Evolutionary conservation across 2,797 vertebrate genomes (phyloP), one percentile per base, ranked within the genome.

Genomic region (Ptychadena robeensis): DNA sequence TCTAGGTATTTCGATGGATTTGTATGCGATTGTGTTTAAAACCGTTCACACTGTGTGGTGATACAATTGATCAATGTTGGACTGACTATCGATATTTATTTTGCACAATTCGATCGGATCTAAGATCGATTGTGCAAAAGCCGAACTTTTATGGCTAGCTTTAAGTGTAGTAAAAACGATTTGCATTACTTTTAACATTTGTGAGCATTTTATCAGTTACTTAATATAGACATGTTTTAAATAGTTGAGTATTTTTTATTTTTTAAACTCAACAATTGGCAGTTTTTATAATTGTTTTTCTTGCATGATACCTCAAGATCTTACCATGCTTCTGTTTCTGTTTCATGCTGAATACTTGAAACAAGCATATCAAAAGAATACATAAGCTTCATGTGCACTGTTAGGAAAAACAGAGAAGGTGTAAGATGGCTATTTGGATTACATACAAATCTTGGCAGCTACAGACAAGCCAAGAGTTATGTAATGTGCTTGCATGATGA

Each of bases 401-500:
- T 68, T 68, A 80, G 40, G 27, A 84, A 73, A 82, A 79, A 83
- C 61, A 83, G 38, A 38, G 32, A 74, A 80, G 70, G 77, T 84
- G 77, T 80, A 53, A 70, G 35, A 80, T 64, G 73, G 53, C 53
- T 80, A 27, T n/a, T 70, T 75, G 72, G 77, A 80, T 80, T 73
- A 74, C 70, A 80, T 38, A 53, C 71, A 80, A 80, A 80, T 74
- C 71, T 68, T 74, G 44, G 28, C 44, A 64, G 77, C 28, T 75
- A 69, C n/a, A 84, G 65, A 74, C 70, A 70, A 80, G 77, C 82
- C 71, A 75, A 85, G 30, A 70, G 77, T 85, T 85, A 71, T 40
- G 71, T 80, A 85, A 85, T 80, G 11, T 75, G 82, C 70, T 80
- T 80, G 64, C 76, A 73, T 80, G 70, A 63, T 61, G 27, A 74